Base-by-base conservation (phyloP, 2,888 invertebrate species). In the Heliconius hortense region DNA sequence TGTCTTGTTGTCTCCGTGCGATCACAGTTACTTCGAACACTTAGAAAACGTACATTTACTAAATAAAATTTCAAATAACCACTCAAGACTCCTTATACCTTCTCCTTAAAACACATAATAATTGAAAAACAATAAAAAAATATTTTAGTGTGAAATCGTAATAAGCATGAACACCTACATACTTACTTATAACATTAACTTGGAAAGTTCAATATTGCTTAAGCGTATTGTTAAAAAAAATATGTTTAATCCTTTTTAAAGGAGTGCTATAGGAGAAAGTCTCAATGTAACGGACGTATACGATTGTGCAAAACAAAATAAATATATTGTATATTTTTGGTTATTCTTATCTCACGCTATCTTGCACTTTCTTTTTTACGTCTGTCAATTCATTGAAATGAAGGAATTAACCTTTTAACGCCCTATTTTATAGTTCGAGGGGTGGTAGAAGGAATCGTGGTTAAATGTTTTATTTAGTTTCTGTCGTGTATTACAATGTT, bases 311-410 rank as follows among this genome's bases (percentile, higher is more conserved):
- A 39, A 75, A 35, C 60, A 31, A 75, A 75, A 78, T 66, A 75
- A 75, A 77, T 74, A 74, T 72, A 76, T 68, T 56, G 72, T 76
- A 67, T 70, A 67, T 75, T 76, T 70, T 78, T 67, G 70, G 75
- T 75, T 77, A 76, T 73, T 77, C 77, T 78, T 78, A 77, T 78
- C 78, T 13, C 73, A 77, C 73, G 77, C 73, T 62, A 78, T 78
- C 78, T 77, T 64, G 8, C 66, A 72, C 78, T 78, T 78, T 78
- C 78, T 73, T 73, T 77, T 78, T 70, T 71, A 64, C 43, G 73
- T 73, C 67, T 60, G 72, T 60, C 56, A 71, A 21, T 56, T 26
- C 21, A 43, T 62, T 62, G 62, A 69, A 59, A 48, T 64, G 28
- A 28, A 62, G 53, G 56, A 69, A 53, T 69, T 56, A 69, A 69